These are phyloP conservation scores for Ichneumoninae sp. DNA, from an alignment of 2,888 invertebrate genomes.

Conservation along the genomic window DNA sequence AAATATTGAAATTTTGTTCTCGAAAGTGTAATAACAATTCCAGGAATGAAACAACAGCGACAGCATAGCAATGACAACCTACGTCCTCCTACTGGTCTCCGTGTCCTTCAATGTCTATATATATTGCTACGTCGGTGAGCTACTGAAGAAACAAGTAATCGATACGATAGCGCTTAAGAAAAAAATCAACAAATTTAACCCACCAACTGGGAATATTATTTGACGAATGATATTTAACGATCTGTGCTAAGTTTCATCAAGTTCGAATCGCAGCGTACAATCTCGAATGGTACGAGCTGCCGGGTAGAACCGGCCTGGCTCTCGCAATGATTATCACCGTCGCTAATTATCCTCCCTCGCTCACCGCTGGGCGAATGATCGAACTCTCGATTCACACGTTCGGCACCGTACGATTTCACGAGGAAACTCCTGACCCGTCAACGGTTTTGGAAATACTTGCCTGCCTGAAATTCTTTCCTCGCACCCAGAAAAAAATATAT, in stretches of 20 bases:
- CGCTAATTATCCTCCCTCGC: slow-evolving; percentile 43
- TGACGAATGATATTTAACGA: neutral
- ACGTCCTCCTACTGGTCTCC: slow-evolving; percentile 39
- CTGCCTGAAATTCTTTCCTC: no score
- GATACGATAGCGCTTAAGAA: neutral
- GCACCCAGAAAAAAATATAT: no score
- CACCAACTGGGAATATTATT: neutral
- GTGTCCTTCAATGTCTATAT: slow-evolving; percentile 59
- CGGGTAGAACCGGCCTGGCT: slow-evolving; percentile 45
- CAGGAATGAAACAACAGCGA: slow-evolving; percentile 58
- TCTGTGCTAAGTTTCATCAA: slow-evolving; percentile 65
- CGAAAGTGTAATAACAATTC: slow-evolving; percentile 1
- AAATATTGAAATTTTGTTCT: neutral
- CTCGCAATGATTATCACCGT: slow-evolving; percentile 61
- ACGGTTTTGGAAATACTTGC: neutral
- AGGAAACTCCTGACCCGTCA: neutral
- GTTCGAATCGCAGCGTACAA: slow-evolving; percentile 70
- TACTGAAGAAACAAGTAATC: slow-evolving; percentile 74
- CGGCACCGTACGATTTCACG: slow-evolving; percentile 58
- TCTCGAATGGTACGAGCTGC: slow-evolving; percentile 68
- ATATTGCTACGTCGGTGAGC: slow-evolving; percentile 71
- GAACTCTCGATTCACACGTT: slow-evolving; percentile 70
- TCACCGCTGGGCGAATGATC: slow-evolving; percentile 68
- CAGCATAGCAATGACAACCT: slow-evolving; percentile 45
- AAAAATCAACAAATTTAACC: neutral